These are phyloP conservation scores for Madoqua kirkii DNA, from an alignment of 2,113 vertebrate species.

Conservation along the genomic window DNA sequence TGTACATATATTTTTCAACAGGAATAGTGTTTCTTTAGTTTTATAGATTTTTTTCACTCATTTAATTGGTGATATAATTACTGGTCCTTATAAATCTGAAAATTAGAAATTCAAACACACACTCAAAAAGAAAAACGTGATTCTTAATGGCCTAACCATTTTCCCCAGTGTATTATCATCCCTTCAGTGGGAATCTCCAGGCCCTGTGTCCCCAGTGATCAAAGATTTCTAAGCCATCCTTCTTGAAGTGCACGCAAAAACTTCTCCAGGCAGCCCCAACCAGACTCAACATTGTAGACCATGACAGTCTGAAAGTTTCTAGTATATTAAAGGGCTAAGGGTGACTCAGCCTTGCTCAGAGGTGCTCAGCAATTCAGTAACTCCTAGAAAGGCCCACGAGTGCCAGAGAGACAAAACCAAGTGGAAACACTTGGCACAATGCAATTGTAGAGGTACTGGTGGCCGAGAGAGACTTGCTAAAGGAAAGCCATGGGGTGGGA, in stretches of 20 bases:
- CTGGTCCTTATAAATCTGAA: slow-evolving; percentile 61
- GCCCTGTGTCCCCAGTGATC: not conserved
- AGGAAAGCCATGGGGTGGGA: not conserved
- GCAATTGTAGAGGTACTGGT: not conserved
- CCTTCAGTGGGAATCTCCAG: not conserved
- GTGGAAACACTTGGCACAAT: not conserved
- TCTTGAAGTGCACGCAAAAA: not conserved
- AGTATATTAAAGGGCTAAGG: not conserved
- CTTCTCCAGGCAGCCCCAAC: not conserved
- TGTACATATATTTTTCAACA: slow-evolving; percentile 54
- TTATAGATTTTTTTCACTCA: slow-evolving; percentile 57
- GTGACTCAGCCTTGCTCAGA: not conserved
- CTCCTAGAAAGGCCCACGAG: not conserved
- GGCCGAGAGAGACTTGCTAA: not conserved
- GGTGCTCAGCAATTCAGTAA: not conserved
- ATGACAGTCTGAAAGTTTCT: not conserved
- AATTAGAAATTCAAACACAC: slow-evolving; percentile 48
- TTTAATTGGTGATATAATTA: slow-evolving; percentile 64
- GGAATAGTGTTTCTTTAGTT: slow-evolving; percentile 55
- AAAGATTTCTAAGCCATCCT: not conserved
- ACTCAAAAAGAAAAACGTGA: slow-evolving; percentile 9
- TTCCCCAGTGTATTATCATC: not conserved
- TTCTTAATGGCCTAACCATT: not conserved
- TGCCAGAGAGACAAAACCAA: not conserved
- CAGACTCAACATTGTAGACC: not conserved